Percentiles rank a stretch among this genome's conserved stretches.
These are phyloP conservation scores for Thyatira batis DNA, from an alignment of 2,888 invertebrate species.

Conservation along the genomic window DNA sequence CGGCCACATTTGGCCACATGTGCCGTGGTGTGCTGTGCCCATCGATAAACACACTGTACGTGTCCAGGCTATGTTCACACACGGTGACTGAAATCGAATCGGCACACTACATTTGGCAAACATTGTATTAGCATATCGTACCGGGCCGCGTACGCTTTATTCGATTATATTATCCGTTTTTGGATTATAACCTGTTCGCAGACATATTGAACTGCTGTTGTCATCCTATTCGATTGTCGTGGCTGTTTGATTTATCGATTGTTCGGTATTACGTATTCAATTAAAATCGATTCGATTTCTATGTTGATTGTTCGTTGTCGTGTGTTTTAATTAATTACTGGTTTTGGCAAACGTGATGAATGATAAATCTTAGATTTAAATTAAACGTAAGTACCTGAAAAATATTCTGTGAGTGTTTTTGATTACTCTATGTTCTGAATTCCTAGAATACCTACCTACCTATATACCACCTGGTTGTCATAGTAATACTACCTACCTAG, in stretches of 20 bases:
- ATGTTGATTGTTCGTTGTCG: background rate
- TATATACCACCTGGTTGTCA: too few relatives aligned
- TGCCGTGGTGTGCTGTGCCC: background rate
- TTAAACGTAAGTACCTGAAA: background rate
- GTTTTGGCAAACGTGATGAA: background rate
- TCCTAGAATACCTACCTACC: too few relatives aligned
- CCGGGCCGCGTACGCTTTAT: constrained; percentile 27
- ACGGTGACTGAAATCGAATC: constrained; percentile 34
- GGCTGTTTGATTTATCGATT: background rate
- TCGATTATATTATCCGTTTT: constrained; percentile 45
- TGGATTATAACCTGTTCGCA: constrained; percentile 43
- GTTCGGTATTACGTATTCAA: background rate
- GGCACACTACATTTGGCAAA: constrained; percentile 49
- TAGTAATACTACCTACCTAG: too few relatives aligned
- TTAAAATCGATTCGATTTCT: background rate
- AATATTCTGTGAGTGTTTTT: too few relatives aligned
- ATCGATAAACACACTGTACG: constrained; percentile 23
- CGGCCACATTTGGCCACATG: too few relatives aligned
- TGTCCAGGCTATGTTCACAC: constrained; percentile 17
- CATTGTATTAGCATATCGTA: constrained; percentile 52
- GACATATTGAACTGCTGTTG: constrained; percentile 25
- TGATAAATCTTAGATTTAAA: background rate
- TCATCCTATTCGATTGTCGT: background rate
- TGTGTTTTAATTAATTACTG: background rate
- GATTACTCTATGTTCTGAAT: too few relatives aligned